These are phyloP conservation scores for Schizaphis graminum DNA, from an alignment of 2,888 invertebrate genomes.

Conservation along the genomic window DNA sequence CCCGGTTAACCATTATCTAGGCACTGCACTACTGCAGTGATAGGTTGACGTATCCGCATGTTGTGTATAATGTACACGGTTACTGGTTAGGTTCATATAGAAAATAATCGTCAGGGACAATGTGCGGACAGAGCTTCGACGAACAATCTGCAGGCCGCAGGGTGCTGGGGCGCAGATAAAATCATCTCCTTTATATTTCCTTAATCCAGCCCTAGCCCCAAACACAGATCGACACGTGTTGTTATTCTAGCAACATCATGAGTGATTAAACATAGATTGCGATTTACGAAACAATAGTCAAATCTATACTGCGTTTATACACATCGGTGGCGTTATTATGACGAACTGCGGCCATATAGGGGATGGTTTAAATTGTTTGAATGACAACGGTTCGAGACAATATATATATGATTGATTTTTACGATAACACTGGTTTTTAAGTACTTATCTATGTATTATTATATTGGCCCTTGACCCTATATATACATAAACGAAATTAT, in stretches of 20 bases:
- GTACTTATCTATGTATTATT: background rate
- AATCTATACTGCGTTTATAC: background rate
- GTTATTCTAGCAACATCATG: background rate
- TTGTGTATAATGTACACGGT: no score
- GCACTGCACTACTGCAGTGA: no score
- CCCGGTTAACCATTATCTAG: no score
- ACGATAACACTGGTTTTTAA: no score
- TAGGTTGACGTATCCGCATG: no score
- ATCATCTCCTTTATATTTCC: background rate
- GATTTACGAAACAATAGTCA: background rate
- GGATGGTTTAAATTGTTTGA: slow-evolving; percentile 12
- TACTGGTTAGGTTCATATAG: no score
- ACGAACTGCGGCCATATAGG: background rate
- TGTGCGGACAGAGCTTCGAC: no score
- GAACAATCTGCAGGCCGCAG: no score
- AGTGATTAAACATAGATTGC: background rate
- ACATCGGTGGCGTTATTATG: background rate
- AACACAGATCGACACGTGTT: background rate
- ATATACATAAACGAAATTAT: background rate
- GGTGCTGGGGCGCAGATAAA: no score
- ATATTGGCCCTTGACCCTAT: background rate
- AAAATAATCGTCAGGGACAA: no score
- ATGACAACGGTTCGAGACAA: background rate
- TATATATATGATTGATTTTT: background rate
- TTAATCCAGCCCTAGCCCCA: background rate